Base-by-base conservation (phyloP, 2,888 invertebrate species). In the Actias luna region DNA sequence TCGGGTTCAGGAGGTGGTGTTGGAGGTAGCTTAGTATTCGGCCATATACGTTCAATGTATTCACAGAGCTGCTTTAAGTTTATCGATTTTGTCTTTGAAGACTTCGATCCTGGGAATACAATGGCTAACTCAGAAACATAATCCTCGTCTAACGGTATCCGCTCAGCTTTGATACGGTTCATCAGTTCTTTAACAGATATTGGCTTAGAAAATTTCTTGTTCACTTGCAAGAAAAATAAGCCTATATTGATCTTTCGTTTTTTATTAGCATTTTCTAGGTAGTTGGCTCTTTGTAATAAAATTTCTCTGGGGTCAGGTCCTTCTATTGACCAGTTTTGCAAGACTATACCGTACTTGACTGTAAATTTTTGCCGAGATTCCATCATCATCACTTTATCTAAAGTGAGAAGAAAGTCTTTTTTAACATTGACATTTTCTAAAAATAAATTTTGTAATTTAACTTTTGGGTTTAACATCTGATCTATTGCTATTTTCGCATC, bases 1-100 rank as follows among this genome's bases (percentile, higher is more conserved):
- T 65, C 57, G 1, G 64, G 73, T 59, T 77, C 77, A 7, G 79
- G 76, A 0, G 79, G 79, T 0, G 81, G 81, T 0, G 82, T 81
- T 0, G 76, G 77, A 1, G 84, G 82, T 42, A 83, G 65, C 58
- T 78, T 70, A 36, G 76, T 76, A 0, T 82, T 79, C 2, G 86
- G 85, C 85, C 85, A 85, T 58, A 80, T 71, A 3, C 85, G 71
- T 16, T 71, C 64, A 14, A 84, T 73, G 55, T 77, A 85, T 5
- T 85, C 85, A 18, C 76, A 74, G 25, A 86, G 59, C 3, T 62
- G 55, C 0, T 59, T 62, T 42, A 85, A 65, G 61, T 82, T 67
- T 1, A 85, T 66, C 0, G 69, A 72, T 59, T 70, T 77, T 0
- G 63, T 42, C 31, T 80, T 79, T 5, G 66, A 67, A 0, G 70